phyloP scores from a whole-genome alignment of 2,113 vertebrate genomes.

The Morone chrysops region DNA sequence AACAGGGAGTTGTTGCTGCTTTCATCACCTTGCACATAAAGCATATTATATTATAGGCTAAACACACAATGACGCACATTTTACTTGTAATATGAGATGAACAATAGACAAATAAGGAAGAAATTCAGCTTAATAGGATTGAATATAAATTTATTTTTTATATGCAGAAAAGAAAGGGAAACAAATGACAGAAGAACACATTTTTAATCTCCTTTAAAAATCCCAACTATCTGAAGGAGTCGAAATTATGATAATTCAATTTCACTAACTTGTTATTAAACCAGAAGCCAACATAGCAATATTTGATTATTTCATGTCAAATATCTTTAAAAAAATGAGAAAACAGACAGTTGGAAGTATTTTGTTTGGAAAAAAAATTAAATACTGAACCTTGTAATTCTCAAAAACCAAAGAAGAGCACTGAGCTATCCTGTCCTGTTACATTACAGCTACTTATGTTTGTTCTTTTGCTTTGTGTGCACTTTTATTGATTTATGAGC shows the following conservation, averaged over 20 bases:
- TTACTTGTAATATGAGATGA: not conserved
- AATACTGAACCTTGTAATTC: slow-evolving; percentile 8
- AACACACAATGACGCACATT: not conserved
- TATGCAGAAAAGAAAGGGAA: not conserved
- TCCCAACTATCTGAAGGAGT: not conserved
- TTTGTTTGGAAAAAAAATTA: not conserved
- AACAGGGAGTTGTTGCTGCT: slow-evolving; percentile 22
- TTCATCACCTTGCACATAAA: not conserved
- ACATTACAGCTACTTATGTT: not conserved
- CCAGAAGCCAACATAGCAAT: not conserved
- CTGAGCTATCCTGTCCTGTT: not conserved
- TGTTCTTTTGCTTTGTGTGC: not conserved
- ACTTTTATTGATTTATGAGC: slow-evolving; percentile 2
- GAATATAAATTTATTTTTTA: slow-evolving; percentile 35
- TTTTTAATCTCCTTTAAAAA: slow-evolving; percentile 1
- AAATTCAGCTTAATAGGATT: not conserved
- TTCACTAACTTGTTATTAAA: not conserved
- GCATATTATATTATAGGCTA: not conserved
- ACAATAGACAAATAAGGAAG: not conserved
- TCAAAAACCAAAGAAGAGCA: not conserved
- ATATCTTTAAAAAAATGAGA: not conserved
- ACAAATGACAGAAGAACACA: not conserved
- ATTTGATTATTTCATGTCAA: not conserved
- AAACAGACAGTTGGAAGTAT: not conserved
- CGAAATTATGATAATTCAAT: not conserved